Conservation (phyloP, 2,797 vertebrate genomes). For the Liasis olivaceus region DNA sequence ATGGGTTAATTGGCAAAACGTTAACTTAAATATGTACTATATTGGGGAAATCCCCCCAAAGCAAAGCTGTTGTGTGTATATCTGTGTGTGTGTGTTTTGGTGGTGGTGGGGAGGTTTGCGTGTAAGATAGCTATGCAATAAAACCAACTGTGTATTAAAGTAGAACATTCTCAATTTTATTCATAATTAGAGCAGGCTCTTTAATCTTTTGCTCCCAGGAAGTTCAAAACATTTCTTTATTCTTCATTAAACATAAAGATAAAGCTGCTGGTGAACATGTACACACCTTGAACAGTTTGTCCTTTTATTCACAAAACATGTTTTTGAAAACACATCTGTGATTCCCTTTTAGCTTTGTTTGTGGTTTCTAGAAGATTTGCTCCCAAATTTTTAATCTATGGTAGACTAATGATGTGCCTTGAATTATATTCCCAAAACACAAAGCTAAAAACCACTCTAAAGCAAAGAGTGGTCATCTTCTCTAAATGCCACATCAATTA, state of each 20-base stretch:
- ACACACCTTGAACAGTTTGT: slow-evolving; percentile 35
- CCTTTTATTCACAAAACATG: background rate
- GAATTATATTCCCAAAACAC: background rate
- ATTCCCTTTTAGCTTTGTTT: background rate
- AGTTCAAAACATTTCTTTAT: slow-evolving; percentile 39
- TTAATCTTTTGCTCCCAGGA: slow-evolving; percentile 32
- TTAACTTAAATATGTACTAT: slow-evolving; percentile 4
- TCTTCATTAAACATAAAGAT: slow-evolving; percentile 38
- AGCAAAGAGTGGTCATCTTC: background rate
- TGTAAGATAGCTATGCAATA: slow-evolving; percentile 5
- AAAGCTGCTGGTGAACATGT: slow-evolving; percentile 10
- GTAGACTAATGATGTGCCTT: background rate
- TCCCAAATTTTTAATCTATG: background rate
- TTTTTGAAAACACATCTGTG: background rate
- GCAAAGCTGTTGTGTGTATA: background rate
- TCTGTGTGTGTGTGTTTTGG: background rate
- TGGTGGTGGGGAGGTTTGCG: background rate
- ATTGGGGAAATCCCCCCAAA: slow-evolving; percentile 4
- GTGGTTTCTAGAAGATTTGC: background rate
- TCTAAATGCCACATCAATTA: background rate
- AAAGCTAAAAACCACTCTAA: background rate
- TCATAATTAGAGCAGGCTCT: slow-evolving; percentile 41
- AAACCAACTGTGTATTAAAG: slow-evolving; percentile 4
- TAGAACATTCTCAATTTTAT: slow-evolving; percentile 11
- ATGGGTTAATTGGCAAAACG: slow-evolving; percentile 12